Percentiles rank a stretch among this genome's conserved stretches.
These are phyloP conservation scores for Mirza zaza DNA, from an alignment of 2,113 vertebrate species.

Conservation along the genomic window DNA sequence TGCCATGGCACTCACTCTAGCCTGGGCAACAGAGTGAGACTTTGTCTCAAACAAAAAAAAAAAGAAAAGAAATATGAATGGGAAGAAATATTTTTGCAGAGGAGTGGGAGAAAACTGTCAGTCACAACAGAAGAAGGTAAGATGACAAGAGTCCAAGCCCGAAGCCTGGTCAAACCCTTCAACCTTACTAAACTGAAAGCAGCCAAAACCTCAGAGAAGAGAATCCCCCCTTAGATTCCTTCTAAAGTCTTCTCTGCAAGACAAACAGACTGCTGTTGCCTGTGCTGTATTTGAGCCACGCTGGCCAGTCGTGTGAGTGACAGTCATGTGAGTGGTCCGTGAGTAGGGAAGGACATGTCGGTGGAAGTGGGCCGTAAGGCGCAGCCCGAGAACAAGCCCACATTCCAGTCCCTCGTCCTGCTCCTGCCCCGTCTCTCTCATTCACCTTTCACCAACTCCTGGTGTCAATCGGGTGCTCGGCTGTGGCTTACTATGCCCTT, in stretches of 20 bases:
- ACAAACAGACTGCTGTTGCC: not conserved
- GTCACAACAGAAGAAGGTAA: not conserved
- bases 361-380: not conserved
- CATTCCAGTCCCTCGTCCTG: not conserved
- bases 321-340: not conserved
- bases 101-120: not conserved
- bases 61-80: not conserved
- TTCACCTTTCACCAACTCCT: not conserved
- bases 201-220: not conserved
- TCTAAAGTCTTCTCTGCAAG: not conserved
- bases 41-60: too few species aligned
- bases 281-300: not conserved
- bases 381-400: not conserved
- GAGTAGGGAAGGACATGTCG: not conserved
- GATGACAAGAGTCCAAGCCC: not conserved
- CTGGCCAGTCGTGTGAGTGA: not conserved
- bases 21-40: too few species aligned
- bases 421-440: not conserved
- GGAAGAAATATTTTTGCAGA: not conserved
- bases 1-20: too few species aligned
- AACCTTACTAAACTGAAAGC: not conserved
- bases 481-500: not conserved
- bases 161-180: not conserved
- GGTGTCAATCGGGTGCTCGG: not conserved
- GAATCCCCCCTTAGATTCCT: not conserved